Evolutionary conservation across 2,113 vertebrate genomes (phyloP).

Genomic region (Heterochromis multidens): DNA sequence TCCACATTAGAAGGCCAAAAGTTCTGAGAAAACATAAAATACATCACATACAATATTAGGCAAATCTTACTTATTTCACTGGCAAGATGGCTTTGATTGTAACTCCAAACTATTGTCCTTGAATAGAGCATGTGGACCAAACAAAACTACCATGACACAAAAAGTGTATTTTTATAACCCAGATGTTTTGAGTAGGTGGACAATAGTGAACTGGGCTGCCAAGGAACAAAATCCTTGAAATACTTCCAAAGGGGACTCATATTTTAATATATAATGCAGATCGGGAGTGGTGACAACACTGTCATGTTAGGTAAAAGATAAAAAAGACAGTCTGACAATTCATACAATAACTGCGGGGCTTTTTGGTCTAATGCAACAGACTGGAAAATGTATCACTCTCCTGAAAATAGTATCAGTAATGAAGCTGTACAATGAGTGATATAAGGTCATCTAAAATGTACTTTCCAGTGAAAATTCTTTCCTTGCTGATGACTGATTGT

Average conservation of each 20-base stretch:
- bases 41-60: too few species aligned
- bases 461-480: neutral
- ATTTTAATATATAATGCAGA: slow-evolving; percentile 15
- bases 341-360: neutral
- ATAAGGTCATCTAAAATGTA: neutral
- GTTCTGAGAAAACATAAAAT: neutral
- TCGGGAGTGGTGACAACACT: slow-evolving; percentile 20
- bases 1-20: neutral
- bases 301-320: neutral
- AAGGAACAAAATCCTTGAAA: slow-evolving; percentile 40
- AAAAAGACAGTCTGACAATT: neutral
- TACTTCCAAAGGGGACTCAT: slow-evolving; percentile 6
- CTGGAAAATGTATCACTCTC: neutral
- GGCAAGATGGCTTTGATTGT: neutral
- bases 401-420: neutral
- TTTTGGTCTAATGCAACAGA: neutral
- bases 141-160: slow-evolving; percentile 15
- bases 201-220: slow-evolving; percentile 41
- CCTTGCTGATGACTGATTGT: neutral
- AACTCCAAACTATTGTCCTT: neutral
- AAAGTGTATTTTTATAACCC: slow-evolving; percentile 40
- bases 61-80: neutral
- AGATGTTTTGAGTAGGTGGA: slow-evolving; percentile 52
- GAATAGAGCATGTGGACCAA: neutral
- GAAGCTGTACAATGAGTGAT: neutral